These are phyloP conservation scores for Chelonia mydas DNA, from an alignment of 2,797 vertebrate genomes.

Conservation along the genomic window DNA sequence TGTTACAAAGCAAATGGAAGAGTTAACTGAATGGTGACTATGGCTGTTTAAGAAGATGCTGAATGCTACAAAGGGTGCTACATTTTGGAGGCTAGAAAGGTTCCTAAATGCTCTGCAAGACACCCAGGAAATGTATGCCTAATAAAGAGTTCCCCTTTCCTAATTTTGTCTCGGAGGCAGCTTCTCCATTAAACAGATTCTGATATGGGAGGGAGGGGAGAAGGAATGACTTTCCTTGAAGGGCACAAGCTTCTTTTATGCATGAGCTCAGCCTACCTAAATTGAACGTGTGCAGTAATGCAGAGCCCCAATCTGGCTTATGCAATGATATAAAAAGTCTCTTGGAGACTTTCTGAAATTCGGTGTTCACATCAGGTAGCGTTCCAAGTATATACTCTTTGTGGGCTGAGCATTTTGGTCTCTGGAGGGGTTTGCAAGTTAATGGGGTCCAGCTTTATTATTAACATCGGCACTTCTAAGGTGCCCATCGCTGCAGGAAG, in stretches of 20 bases:
- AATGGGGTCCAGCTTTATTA: neutral
- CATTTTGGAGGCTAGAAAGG: rapidly evolving
- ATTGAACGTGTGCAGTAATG: neutral
- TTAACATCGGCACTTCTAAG: neutral
- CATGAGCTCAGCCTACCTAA: slow-evolving; percentile 43
- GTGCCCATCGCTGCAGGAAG: rapidly evolving
- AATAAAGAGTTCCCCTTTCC: neutral
- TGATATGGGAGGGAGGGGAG: neutral
- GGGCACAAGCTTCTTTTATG: slow-evolving; percentile 49
- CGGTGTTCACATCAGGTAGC: rapidly evolving
- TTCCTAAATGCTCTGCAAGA: rapidly evolving
- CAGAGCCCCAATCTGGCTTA: slow-evolving; percentile 11
- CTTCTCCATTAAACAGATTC: neutral
- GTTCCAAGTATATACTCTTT: rapidly evolving
- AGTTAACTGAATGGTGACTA: rapidly evolving
- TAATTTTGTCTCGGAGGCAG: neutral
- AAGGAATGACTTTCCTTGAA: slow-evolving; percentile 68
- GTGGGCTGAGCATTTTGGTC: rapidly evolving
- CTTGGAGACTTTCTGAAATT: neutral
- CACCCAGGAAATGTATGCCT: rapidly evolving
- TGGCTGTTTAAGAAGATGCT: rapidly evolving
- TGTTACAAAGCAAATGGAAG: rapidly evolving
- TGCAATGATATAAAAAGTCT: neutral
- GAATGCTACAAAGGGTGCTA: neutral
- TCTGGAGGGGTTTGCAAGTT: neutral